Evolutionary conservation across 2,888 invertebrate species (phyloP).

Genomic region (Tachina grossa): DNA sequence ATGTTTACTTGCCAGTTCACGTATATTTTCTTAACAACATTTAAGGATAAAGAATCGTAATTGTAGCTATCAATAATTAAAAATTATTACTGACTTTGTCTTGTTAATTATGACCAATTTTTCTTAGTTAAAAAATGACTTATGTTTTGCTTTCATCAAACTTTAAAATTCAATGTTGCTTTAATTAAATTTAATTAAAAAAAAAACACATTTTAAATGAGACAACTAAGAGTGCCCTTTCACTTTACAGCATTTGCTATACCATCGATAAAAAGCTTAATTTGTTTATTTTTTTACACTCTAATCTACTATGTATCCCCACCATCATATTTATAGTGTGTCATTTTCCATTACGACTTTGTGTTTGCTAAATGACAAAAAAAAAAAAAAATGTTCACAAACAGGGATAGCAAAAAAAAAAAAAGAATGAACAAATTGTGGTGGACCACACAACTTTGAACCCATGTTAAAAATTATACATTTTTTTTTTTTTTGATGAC

Average conservation of each 20-base stretch:
- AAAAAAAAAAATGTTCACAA: conserved; percentile 10
- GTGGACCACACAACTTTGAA: conserved; percentile 66
- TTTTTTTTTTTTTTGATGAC: background rate
- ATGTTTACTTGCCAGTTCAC: too few relatives aligned
- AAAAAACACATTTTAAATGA: background rate
- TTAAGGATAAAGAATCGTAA: too few relatives aligned
- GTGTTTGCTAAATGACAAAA: conserved; percentile 24
- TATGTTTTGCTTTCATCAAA: background rate
- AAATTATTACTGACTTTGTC: too few relatives aligned
- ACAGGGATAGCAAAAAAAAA: background rate
- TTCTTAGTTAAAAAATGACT: too few relatives aligned
- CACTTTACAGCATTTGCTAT: background rate
- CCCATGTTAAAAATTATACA: conserved; percentile 35
- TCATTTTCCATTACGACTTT: conserved; percentile 38
- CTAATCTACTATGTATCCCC: background rate
- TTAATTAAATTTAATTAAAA: conserved; percentile 12
- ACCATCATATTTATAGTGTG: conserved; percentile 24
- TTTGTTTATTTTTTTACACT: background rate
- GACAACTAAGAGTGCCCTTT: background rate
- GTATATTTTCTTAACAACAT: too few relatives aligned
- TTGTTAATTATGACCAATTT: too few relatives aligned
- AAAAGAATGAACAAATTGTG: conserved; percentile 61
- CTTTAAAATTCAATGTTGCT: background rate
- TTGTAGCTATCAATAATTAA: too few relatives aligned
- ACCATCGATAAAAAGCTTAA: conserved; percentile 32